Evolutionary conservation across 92 coral and sea anemone species (phyloP).

Genomic region (Porites lobata): DNA sequence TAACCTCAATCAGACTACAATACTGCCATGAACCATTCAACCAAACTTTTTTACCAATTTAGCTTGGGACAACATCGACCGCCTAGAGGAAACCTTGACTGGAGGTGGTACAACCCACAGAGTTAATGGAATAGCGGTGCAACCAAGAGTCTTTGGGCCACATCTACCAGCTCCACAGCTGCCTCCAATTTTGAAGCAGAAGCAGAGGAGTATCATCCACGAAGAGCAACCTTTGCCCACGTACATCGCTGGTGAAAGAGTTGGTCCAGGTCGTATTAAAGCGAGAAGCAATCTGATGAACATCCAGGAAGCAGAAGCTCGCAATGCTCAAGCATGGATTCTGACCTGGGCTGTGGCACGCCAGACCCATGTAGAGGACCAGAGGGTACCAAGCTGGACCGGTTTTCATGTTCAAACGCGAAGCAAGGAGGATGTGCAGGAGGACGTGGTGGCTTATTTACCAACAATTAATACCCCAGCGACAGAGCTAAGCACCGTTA

Average conservation of each 20-base stretch:
- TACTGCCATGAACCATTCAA: constrained; percentile 60
- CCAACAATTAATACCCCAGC: constrained; percentile 53
- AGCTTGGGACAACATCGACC: constrained; percentile 33
- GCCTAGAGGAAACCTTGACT: constrained; percentile 21
- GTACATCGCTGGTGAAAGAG: constrained; percentile 2
- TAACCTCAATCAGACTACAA: constrained; percentile 41
- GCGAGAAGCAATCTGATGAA: too few species aligned
- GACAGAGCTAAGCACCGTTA: constrained; percentile 40
- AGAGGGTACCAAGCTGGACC: constrained; percentile 53
- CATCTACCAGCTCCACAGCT: constrained; percentile 27
- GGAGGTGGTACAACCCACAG: constrained; percentile 67
- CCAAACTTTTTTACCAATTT: constrained; percentile 37
- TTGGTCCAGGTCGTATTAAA: too few species aligned
- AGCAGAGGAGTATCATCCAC: constrained; percentile 48
- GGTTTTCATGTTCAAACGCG: constrained; percentile 47
- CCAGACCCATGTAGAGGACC: constrained; percentile 9
- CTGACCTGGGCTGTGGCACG: constrained; percentile 9
- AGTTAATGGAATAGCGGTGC: constrained; percentile 64
- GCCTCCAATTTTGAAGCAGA: constrained; percentile 37
- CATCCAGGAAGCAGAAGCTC: constrained; percentile 7
- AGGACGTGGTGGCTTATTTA: constrained; percentile 51
- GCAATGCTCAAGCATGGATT: too few species aligned
- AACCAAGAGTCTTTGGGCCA: constrained; percentile 64
- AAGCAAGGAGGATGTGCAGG: constrained; percentile 2
- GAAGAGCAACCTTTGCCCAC: constrained; percentile 21